Conservation (phyloP, 2,888 invertebrate species). For the Lordiphosa fenestrarum region DNA sequence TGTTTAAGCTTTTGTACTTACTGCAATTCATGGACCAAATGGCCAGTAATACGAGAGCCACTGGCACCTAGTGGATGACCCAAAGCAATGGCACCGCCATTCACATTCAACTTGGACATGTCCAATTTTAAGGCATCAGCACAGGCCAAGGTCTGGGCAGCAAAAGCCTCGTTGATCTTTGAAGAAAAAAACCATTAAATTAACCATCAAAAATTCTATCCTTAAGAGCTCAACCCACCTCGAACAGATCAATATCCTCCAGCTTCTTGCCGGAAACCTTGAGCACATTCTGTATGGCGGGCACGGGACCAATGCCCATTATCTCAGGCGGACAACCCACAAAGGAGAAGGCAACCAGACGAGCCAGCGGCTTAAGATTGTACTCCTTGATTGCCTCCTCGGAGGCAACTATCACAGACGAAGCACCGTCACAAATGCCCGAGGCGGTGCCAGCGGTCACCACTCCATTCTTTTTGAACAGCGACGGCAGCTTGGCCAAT, state of each 20-base stretch:
- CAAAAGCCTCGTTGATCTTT: conserved; percentile 99
- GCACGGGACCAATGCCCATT: conserved; percentile 98
- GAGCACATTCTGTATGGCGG: conserved; percentile 93
- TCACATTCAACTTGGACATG: conserved; percentile 92
- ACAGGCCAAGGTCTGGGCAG: conserved; percentile 95
- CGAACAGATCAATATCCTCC: conserved; percentile 94
- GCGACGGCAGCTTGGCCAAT: conserved; percentile 90
- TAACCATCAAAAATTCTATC: background rate
- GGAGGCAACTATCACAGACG: conserved; percentile 92
- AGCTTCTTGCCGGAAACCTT: conserved; percentile 89
- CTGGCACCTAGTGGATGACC: conserved; percentile 99
- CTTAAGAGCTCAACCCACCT: conserved; percentile 82
- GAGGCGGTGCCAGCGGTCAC: conserved; percentile 98
- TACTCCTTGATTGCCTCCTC: conserved; percentile 92
- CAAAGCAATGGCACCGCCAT: conserved; percentile 97
- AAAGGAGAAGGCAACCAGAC: conserved; percentile 94
- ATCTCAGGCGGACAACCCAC: conserved; percentile 98
- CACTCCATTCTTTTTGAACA: conserved; percentile 96
- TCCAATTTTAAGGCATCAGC: conserved; percentile 94
- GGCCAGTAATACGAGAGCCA: conserved; percentile 94
- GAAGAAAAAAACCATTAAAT: background rate
- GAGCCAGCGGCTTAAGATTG: conserved; percentile 92
- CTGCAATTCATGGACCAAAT: conserved; percentile 95
- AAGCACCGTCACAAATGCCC: conserved; percentile 98
- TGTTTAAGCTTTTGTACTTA: conserved; percentile 77